phyloP scores from a whole-genome alignment of 2,888 invertebrate species.

The Caenorhabditis auriculariae region DNA sequence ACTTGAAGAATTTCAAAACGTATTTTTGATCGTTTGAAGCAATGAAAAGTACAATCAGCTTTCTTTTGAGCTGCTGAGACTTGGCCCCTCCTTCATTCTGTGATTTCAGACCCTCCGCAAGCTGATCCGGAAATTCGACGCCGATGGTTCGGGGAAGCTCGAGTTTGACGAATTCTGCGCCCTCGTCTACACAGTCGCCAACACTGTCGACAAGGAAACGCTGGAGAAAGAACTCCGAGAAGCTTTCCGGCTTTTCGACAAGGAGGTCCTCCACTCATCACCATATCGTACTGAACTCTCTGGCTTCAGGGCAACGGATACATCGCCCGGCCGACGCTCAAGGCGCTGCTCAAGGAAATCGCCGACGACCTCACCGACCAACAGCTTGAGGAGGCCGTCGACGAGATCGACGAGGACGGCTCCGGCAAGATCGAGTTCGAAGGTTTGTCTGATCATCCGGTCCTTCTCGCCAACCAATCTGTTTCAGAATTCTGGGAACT shows the following conservation, averaged over 20 bases:
- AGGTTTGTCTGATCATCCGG: conserved; percentile 14
- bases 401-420: conserved; percentile 63
- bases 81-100: too few relatives aligned
- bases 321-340: conserved; percentile 61
- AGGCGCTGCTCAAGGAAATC: conserved; percentile 61
- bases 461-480: background rate
- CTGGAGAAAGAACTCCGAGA: conserved; percentile 96
- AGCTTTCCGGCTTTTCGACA: conserved; percentile 97
- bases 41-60: too few relatives aligned
- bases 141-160: conserved; percentile 65
- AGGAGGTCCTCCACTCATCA: conserved; percentile 70
- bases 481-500: conserved; percentile 61
- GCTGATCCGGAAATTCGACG: conserved; percentile 62
- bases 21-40: too few relatives aligned
- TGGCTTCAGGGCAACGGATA: conserved; percentile 67
- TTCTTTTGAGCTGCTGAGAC: too few relatives aligned
- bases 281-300: background rate
- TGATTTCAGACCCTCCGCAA: conserved; percentile 55
- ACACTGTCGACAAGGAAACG: conserved; percentile 75
- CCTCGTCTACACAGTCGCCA: conserved; percentile 65
- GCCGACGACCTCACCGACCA: conserved; percentile 60
- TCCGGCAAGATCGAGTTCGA: conserved; percentile 62
- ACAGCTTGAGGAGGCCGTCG: conserved; percentile 60
- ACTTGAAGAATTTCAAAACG: too few relatives aligned
- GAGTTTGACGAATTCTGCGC: conserved; percentile 66